These are phyloP conservation scores for Pissodes strobi DNA, from an alignment of 1,140 invertebrate species.

Conservation along the genomic window DNA sequence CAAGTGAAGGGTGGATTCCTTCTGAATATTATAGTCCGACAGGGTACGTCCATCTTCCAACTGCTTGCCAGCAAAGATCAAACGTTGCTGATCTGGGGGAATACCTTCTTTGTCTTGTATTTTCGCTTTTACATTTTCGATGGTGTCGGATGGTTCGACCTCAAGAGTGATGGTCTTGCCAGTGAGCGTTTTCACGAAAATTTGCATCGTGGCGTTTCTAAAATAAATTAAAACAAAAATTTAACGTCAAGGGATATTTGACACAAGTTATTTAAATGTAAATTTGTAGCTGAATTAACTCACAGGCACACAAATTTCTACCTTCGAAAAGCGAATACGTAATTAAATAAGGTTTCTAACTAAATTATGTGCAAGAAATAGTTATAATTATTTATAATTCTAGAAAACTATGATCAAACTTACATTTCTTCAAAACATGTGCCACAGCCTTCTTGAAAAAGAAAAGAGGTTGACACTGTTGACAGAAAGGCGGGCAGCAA, in stretches of 20 bases:
- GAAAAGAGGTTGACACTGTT: too few relatives aligned
- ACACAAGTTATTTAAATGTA: too few relatives aligned
- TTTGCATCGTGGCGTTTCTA: conserved; percentile 67
- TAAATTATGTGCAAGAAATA: too few relatives aligned
- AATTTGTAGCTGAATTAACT: too few relatives aligned
- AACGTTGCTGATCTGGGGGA: conserved; percentile 72
- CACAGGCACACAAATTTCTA: too few relatives aligned
- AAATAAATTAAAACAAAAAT: conserved; percentile 36
- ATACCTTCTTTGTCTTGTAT: conserved; percentile 77
- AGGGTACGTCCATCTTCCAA: conserved; percentile 82
- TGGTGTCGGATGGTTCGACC: too few relatives aligned
- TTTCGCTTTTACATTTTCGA: too few relatives aligned
- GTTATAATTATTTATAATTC: background rate
- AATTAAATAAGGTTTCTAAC: too few relatives aligned
- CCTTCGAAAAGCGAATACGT: too few relatives aligned
- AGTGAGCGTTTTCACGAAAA: conserved; percentile 80
- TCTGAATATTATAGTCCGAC: conserved; percentile 76
- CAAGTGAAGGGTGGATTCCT: conserved; percentile 76
- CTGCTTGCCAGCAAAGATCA: conserved; percentile 81
- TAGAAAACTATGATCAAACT: background rate
- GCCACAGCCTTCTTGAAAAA: conserved; percentile 28
- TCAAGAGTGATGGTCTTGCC: too few relatives aligned
- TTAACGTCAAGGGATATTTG: conserved; percentile 9
- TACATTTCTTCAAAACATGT: conserved; percentile 19
- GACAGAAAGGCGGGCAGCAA: too few relatives aligned